Evolutionary conservation across 2,797 vertebrate species (phyloP).

Genomic region (Acanthurus tractus): DNA sequence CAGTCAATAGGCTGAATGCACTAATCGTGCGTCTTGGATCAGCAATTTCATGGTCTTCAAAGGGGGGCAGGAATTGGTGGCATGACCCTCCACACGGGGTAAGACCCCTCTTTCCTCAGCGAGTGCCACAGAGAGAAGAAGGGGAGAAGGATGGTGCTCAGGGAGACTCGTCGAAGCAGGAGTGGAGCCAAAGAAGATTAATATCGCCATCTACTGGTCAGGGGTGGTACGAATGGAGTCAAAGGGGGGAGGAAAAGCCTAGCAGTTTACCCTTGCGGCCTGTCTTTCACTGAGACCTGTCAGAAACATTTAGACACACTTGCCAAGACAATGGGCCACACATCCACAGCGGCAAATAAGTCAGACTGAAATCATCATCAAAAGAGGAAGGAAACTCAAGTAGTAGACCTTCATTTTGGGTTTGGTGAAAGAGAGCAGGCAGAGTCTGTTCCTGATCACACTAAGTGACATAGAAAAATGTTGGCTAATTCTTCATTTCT

Average conservation of each 20-base stretch:
- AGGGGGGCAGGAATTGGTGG: slow-evolving; percentile 85
- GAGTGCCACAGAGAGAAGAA: slow-evolving; percentile 56
- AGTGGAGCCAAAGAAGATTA: slow-evolving; percentile 83
- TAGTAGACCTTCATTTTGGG: slow-evolving; percentile 43
- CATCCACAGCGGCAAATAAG: slow-evolving; percentile 74
- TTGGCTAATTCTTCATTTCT: slow-evolving; percentile 70
- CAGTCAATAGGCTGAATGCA: slow-evolving; percentile 81
- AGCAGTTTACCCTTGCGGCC: slow-evolving; percentile 74
- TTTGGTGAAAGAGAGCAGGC: slow-evolving; percentile 51
- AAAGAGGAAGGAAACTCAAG: slow-evolving; percentile 63
- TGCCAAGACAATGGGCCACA: slow-evolving; percentile 81
- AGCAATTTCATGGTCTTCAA: slow-evolving; percentile 87
- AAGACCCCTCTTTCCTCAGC: slow-evolving; percentile 76
- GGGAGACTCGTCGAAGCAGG: slow-evolving; percentile 30
- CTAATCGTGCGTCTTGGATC: slow-evolving; percentile 87
- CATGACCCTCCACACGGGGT: slow-evolving; percentile 81
- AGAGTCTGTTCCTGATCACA: slow-evolving; percentile 71
- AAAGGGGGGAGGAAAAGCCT: slow-evolving; percentile 31
- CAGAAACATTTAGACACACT: slow-evolving; percentile 85
- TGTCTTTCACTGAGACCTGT: slow-evolving; percentile 82
- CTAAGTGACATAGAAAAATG: slow-evolving; percentile 76
- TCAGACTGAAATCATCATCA: slow-evolving; percentile 73
- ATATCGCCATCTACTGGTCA: slow-evolving; percentile 89
- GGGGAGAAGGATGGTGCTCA: slow-evolving; percentile 38
- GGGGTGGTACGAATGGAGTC: slow-evolving; percentile 32